A percentile compares a stretch with the other conserved stretches of the same genome.
Evolutionary conservation across 2,888 invertebrate species (phyloP).

Genomic region (Galeruca laticollis): DNA sequence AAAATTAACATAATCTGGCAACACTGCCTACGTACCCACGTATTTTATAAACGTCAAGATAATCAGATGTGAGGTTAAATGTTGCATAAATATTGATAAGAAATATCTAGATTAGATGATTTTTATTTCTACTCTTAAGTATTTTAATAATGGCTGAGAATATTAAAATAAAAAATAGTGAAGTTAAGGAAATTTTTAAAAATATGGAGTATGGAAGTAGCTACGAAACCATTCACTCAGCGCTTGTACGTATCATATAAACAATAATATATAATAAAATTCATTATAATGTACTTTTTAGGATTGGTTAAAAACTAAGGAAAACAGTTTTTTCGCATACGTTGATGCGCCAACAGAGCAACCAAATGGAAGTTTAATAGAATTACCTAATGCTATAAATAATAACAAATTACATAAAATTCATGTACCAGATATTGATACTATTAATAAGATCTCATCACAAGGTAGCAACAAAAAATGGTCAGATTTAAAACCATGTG

Average conservation of each 20-base stretch:
- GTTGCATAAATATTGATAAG: conserved; percentile 17
- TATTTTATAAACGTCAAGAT: background rate
- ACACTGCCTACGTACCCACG: no score
- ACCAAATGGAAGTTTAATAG: conserved; percentile 36
- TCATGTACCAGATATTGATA: conserved; percentile 46
- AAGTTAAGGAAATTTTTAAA: conserved; percentile 52
- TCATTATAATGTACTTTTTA: conserved; percentile 42
- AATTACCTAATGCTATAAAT: conserved; percentile 41
- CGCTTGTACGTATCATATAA: conserved; percentile 51
- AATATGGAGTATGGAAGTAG: conserved; percentile 60
- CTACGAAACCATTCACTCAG: conserved; percentile 52
- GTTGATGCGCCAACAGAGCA: conserved; percentile 42
- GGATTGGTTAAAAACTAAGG: conserved; percentile 57
- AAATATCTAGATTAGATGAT: conserved; percentile 18
- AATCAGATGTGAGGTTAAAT: background rate
- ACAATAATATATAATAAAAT: background rate
- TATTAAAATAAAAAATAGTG: background rate
- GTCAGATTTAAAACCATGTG: conserved; percentile 44
- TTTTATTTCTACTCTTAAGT: background rate
- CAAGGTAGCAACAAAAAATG: conserved; percentile 45
- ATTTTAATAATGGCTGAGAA: conserved; percentile 7
- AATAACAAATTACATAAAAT: conserved; percentile 44
- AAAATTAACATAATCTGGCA: no score
- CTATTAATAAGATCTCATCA: conserved; percentile 54
- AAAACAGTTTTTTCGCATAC: conserved; percentile 48